These are phyloP conservation scores for Aphis craccivora DNA, from an alignment of 1,140 invertebrate species.

Conservation along the genomic window DNA sequence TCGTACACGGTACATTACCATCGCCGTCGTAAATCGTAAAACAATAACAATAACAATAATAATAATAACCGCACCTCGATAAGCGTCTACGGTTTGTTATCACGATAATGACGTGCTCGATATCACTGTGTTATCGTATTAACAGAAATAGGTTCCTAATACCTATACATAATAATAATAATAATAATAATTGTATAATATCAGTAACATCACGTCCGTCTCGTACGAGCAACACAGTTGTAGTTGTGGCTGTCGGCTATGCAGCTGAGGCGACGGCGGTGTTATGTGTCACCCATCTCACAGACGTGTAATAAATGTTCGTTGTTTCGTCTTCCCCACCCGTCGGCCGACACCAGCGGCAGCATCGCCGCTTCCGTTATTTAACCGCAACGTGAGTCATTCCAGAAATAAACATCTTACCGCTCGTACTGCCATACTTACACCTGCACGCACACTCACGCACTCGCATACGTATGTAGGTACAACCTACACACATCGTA, in stretches of 20 bases:
- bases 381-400: slow-evolving; percentile 16
- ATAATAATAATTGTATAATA: background rate
- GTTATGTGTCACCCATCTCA: background rate
- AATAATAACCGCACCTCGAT: background rate
- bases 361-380: slow-evolving; percentile 14
- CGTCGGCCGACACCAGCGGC: background rate
- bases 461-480: background rate
- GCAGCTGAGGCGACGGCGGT: background rate
- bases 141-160: background rate
- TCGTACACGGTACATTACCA: no score
- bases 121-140: background rate
- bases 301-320: background rate
- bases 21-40: no score
- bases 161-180: background rate
- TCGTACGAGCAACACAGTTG: background rate
- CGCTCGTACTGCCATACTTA: background rate
- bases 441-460: slow-evolving; percentile 11
- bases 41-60: background rate
- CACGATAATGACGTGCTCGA: background rate
- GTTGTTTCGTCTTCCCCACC: background rate
- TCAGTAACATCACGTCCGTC: background rate
- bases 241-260: background rate
- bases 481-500: background rate
- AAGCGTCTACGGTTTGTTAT: background rate
- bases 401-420: slow-evolving; percentile 53